A percentile compares a stretch with the other conserved stretches of the same genome.
Conservation (phyloP, 1,140 invertebrate genomes). For the Megalonaias nervosa region DNA sequence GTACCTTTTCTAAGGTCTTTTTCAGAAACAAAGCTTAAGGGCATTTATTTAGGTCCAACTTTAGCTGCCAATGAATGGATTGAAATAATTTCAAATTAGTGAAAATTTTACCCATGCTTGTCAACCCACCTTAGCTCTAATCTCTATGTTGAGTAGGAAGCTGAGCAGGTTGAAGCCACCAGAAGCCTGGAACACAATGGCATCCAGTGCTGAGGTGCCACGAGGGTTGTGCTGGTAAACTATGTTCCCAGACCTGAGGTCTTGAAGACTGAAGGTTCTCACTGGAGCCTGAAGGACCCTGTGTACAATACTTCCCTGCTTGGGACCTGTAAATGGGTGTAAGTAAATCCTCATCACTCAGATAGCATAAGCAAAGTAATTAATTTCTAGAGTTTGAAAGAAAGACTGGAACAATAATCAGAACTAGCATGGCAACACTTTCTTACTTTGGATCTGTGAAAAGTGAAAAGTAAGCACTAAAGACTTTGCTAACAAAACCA, state of each 20-base stretch:
- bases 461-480: neutral
- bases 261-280: conserved; percentile 38
- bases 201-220: conserved; percentile 32
- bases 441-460: neutral
- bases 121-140: conserved; percentile 43
- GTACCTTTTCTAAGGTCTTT: no score
- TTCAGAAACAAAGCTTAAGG: no score
- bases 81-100: no score
- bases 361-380: neutral
- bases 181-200: conserved; percentile 42
- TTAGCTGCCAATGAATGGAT: no score
- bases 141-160: conserved; percentile 42
- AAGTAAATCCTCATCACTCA: neutral
- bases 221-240: conserved; percentile 44
- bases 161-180: conserved; percentile 41
- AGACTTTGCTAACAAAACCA: neutral
- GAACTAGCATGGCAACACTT: no score
- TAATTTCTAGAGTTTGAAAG: no score
- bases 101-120: neutral
- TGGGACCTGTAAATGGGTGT: conserved; percentile 39
- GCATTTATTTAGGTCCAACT: no score
- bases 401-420: neutral
- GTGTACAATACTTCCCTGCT: conserved; percentile 33
- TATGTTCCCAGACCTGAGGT: conserved; percentile 40
- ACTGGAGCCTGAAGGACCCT: conserved; percentile 4